phyloP scores from a whole-genome alignment of 2,113 vertebrate genomes.

The Ranitomeya imitator region DNA sequence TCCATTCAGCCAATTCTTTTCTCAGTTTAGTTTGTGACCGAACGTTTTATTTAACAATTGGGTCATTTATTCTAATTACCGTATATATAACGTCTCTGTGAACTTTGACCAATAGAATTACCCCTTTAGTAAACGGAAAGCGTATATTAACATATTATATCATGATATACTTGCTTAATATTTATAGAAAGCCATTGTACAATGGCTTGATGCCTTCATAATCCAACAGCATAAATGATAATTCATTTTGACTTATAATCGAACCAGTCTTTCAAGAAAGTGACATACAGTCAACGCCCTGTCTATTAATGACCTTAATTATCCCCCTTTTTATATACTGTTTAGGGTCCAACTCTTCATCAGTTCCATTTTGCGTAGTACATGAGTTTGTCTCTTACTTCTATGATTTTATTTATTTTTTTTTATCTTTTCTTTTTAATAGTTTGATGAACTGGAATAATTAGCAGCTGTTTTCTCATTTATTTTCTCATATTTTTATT shows the following conservation, averaged over 20 bases:
- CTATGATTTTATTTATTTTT: conserved; percentile 57
- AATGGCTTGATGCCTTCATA: neutral
- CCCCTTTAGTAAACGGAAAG: neutral
- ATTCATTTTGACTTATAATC: neutral
- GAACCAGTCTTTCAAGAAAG: neutral
- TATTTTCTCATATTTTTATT: conserved; percentile 96
- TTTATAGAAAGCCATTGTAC: neutral
- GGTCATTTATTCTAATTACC: neutral
- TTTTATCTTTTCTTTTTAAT: conserved; percentile 72
- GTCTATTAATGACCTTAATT: neutral
- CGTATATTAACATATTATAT: neutral
- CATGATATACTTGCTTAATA: too few relatives aligned
- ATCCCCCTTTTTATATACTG: neutral
- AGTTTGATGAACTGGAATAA: conserved; percentile 82
- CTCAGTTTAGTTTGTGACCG: neutral
- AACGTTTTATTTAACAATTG: neutral
- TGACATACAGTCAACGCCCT: neutral
- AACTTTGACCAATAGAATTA: neutral
- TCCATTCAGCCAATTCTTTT: neutral
- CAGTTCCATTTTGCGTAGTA: conserved; percentile 80
- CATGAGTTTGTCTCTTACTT: conserved; percentile 72
- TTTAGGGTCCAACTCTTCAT: conserved; percentile 66
- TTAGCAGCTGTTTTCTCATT: conserved; percentile 98
- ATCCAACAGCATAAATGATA: neutral
- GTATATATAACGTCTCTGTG: neutral